phyloP scores from a whole-genome alignment of 2,888 invertebrate genomes.

The Drosophila lacicola region DNA sequence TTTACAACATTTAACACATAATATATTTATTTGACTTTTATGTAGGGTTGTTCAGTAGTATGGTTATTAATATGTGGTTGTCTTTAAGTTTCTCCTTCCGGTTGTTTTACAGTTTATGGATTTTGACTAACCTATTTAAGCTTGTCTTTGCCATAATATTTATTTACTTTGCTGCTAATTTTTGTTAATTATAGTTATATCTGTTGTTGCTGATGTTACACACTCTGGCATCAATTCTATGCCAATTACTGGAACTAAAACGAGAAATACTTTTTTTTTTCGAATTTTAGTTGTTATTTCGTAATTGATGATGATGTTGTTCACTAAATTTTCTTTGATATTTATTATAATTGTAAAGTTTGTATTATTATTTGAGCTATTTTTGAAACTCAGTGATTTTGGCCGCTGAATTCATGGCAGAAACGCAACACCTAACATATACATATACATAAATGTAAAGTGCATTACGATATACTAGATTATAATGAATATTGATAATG shows the following conservation, averaged over 20 bases:
- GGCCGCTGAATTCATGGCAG: constrained; percentile 75
- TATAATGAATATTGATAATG: constrained; percentile 48
- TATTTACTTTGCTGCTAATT: constrained; percentile 22
- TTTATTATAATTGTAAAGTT: constrained; percentile 21
- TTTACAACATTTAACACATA: constrained; percentile 83
- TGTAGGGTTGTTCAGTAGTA: constrained; percentile 50
- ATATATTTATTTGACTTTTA: constrained; percentile 71
- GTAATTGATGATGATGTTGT: constrained; percentile 68
- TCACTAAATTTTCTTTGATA: constrained; percentile 28
- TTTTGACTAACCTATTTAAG: constrained; percentile 46
- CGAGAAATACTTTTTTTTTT: constrained; percentile 6
- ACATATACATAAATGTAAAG: constrained; percentile 79
- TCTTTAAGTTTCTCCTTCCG: constrained; percentile 45
- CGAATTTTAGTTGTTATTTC: constrained; percentile 9
- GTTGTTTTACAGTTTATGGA: constrained; percentile 29
- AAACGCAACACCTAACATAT: constrained; percentile 78
- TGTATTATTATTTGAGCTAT: constrained; percentile 20
- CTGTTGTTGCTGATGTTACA: constrained; percentile 41
- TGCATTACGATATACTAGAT: constrained; percentile 48
- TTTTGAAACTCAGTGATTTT: constrained; percentile 16
- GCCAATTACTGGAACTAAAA: constrained; percentile 37
- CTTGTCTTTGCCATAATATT: constrained; percentile 27
- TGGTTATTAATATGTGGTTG: constrained; percentile 53
- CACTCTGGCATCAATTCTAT: constrained; percentile 34
- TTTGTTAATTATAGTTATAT: constrained; percentile 19